Conservation (phyloP, 1,140 invertebrate species). For the Panagrolaimus sp. region DNA sequence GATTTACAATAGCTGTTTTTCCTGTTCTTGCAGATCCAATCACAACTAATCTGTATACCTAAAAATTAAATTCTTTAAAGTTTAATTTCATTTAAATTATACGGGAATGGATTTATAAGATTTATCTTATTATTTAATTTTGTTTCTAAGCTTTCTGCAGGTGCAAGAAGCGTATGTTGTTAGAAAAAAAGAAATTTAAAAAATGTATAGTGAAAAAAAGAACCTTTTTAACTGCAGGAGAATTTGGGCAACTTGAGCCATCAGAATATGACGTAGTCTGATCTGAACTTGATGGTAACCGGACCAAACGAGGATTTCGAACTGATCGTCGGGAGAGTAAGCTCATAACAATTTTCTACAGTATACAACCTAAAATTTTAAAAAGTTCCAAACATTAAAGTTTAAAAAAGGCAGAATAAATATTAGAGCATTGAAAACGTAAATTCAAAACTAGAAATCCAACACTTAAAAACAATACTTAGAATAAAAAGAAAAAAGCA, state of each 20-base stretch:
- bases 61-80: slow-evolving; percentile 22
- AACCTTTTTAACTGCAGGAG: slow-evolving; percentile 44
- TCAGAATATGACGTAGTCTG: slow-evolving; percentile 28
- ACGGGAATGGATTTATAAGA: slow-evolving; percentile 5
- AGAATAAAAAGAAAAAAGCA: too few species aligned
- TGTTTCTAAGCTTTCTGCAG: neutral
- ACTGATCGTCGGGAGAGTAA: slow-evolving; percentile 30
- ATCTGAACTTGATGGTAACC: slow-evolving; percentile 33
- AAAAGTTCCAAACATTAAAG: too few species aligned
- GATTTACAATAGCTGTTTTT: slow-evolving; percentile 64
- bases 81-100: neutral
- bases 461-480: too few species aligned
- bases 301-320: slow-evolving; percentile 20
- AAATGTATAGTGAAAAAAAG: neutral
- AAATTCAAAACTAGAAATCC: too few species aligned
- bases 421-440: too few species aligned
- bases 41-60: slow-evolving; percentile 41
- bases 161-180: neutral
- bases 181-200: slow-evolving; percentile 11
- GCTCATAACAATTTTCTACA: slow-evolving; percentile 6
- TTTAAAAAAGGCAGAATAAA: too few species aligned
- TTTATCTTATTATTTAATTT: neutral
- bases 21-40: slow-evolving; percentile 66
- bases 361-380: too few species aligned
- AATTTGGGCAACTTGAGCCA: slow-evolving; percentile 38